Percentiles rank a stretch among this genome's conserved stretches.
Conservation (phyloP, 2,888 invertebrate species). For the Tipula unca region DNA sequence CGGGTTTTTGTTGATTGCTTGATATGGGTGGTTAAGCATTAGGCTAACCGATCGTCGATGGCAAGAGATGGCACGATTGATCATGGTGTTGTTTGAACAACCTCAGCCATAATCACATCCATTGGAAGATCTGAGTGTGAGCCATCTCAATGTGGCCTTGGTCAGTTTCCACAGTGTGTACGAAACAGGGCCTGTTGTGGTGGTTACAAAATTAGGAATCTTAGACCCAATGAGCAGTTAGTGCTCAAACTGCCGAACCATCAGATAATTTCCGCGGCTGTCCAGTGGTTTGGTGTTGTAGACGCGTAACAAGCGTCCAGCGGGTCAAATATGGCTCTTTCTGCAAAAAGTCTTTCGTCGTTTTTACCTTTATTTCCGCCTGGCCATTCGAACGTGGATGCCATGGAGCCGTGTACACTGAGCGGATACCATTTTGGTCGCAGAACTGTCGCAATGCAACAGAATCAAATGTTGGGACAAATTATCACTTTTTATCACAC, state of each 20-base stretch:
- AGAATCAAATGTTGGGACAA: not conserved
- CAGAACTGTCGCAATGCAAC: not conserved
- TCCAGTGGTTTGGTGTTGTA: not conserved
- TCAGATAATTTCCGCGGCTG: not conserved
- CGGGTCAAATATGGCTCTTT: not conserved
- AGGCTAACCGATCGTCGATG: too few species aligned
- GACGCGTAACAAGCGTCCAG: not conserved
- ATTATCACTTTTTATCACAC: too few species aligned
- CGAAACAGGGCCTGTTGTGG: not conserved
- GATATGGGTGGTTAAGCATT: not conserved
- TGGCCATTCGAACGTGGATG: not conserved
- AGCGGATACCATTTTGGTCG: not conserved
- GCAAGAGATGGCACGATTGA: too few species aligned
- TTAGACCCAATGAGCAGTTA: too few species aligned
- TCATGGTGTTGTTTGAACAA: too few species aligned
- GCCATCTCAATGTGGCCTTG: not conserved
- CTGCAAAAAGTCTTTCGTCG: too few species aligned
- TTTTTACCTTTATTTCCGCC: too few species aligned
- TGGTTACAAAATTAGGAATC: not conserved
- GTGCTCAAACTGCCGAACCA: too few species aligned
- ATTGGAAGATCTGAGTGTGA: too few species aligned
- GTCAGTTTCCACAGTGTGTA: not conserved
- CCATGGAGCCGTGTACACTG: not conserved
- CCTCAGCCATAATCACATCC: too few species aligned
- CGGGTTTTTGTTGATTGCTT: not conserved